A percentile compares a stretch with the other conserved stretches of the same genome.
Conservation (phyloP, 2,113 vertebrate genomes). For the Lasiurus cinereus region DNA sequence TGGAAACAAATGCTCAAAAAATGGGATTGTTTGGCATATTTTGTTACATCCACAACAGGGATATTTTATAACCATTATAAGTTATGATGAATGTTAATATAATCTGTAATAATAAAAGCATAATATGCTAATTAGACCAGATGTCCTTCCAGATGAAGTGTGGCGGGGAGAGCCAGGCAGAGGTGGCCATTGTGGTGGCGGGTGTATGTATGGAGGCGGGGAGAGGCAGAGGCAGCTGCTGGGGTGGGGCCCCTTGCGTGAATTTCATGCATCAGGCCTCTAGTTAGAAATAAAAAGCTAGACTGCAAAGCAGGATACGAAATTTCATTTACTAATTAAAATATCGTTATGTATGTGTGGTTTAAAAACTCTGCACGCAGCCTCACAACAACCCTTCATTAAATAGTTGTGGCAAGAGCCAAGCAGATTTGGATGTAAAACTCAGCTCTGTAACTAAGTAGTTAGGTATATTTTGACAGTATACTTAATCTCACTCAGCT, state of each 20-base stretch:
- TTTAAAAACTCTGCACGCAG: not conserved
- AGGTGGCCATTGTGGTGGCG: too few species aligned
- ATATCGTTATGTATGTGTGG: not conserved
- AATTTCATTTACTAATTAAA: not conserved
- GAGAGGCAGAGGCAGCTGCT: too few species aligned
- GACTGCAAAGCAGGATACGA: not conserved
- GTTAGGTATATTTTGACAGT: not conserved
- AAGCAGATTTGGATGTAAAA: not conserved
- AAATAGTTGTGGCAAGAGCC: not conserved
- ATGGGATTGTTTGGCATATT: not conserved
- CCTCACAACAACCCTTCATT: not conserved
- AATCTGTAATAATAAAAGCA: not conserved
- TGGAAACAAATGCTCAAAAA: not conserved
- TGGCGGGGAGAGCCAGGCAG: too few species aligned
- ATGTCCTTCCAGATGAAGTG: too few species aligned
- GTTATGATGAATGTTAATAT: not conserved
- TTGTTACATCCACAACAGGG: not conserved
- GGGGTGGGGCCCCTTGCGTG: too few species aligned
- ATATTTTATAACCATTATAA: not conserved
- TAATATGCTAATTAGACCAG: too few species aligned
- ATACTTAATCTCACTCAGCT: not conserved
- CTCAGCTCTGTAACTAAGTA: not conserved
- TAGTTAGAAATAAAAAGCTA: conserved; percentile 1
- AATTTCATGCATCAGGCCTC: too few species aligned
- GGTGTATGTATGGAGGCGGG: too few species aligned